Conservation (phyloP, 2,888 invertebrate genomes). For the Morinoia aosen region DNA sequence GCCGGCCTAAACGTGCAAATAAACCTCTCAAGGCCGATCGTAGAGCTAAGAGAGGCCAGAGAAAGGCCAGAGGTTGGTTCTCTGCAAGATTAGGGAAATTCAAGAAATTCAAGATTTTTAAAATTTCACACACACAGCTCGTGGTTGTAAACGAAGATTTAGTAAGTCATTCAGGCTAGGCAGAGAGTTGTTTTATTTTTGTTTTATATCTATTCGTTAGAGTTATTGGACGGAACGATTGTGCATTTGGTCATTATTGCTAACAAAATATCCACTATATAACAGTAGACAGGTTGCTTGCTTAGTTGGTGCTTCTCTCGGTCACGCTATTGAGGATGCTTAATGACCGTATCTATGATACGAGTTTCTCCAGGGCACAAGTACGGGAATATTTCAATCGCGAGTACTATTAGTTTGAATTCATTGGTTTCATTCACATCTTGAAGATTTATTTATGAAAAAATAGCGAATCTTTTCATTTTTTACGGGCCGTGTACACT, state of each 20-base stretch:
- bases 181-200: background rate
- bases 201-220: background rate
- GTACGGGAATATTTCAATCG: too few species aligned
- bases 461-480: background rate
- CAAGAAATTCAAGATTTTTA: background rate
- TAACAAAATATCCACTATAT: too few species aligned
- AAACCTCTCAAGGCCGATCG: background rate
- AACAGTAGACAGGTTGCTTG: too few species aligned
- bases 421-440: too few species aligned
- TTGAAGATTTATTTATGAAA: background rate
- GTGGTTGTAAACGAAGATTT: background rate
- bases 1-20: background rate
- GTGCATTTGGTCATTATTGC: background rate
- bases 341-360: too few species aligned
- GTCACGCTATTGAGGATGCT: too few species aligned
- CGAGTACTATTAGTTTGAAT: too few species aligned
- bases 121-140: background rate
- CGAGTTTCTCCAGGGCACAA: too few species aligned
- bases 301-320: too few species aligned
- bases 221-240: background rate
- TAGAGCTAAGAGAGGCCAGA: background rate
- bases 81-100: background rate
- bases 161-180: background rate
- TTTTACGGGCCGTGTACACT: too few species aligned
- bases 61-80: background rate